phyloP scores from a whole-genome alignment of 64 coral and sea anemone genomes.

The Montipora foliosa region DNA sequence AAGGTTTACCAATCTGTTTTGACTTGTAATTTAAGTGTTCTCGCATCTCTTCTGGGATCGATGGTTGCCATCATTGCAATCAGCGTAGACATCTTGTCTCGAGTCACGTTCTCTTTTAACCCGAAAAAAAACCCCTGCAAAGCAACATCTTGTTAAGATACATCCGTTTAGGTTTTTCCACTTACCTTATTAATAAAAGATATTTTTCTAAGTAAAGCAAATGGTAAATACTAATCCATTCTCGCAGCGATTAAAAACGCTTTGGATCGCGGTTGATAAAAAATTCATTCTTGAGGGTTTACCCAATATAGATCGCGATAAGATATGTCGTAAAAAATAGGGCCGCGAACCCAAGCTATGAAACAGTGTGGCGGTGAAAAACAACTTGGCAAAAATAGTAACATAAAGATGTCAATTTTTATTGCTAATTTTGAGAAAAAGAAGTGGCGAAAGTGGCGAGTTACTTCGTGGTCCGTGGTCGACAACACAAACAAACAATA shows the following conservation, averaged over 20 bases:
- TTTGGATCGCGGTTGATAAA: background rate
- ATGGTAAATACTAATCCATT: background rate
- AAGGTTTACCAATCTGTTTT: background rate
- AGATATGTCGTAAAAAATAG: background rate
- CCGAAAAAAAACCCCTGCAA: background rate
- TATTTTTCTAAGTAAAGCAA: background rate
- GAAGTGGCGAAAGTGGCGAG: background rate
- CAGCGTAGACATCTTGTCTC: background rate
- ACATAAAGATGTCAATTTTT: background rate
- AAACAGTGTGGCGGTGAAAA: background rate
- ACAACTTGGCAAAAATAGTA: background rate
- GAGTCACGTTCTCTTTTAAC: background rate
- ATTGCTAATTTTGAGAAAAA: background rate
- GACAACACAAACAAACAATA: background rate
- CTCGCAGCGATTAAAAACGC: background rate
- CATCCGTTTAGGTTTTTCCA: background rate
- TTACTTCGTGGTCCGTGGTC: background rate
- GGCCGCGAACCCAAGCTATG: background rate
- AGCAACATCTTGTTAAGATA: background rate
- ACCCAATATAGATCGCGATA: slow-evolving; percentile 27
- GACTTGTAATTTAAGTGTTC: background rate
- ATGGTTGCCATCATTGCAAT: background rate
- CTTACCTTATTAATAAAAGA: background rate
- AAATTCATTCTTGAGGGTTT: background rate
- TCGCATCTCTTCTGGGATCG: background rate